phyloP scores from a whole-genome alignment of 2,888 invertebrate genomes.

The Hypomecis atomaria region DNA sequence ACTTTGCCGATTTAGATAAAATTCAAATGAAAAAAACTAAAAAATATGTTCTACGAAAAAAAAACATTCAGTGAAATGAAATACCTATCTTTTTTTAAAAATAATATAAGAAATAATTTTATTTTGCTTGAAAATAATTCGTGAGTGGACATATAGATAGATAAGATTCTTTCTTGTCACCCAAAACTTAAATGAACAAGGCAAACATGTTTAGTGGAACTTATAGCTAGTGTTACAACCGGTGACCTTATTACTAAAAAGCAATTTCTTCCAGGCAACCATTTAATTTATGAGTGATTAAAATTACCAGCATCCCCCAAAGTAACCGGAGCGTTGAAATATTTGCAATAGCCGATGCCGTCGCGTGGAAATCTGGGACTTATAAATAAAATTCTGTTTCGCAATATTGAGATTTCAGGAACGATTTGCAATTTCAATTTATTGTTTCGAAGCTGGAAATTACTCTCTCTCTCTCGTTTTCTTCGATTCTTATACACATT shows the following conservation, averaged over 20 bases:
- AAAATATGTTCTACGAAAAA: not conserved
- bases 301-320: not conserved
- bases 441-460: slow-evolving; percentile 4
- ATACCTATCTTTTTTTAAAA: too few species aligned
- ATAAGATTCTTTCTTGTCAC: too few species aligned
- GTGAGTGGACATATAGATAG: too few species aligned
- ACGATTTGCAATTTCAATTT: slow-evolving; percentile 22
- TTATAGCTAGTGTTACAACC: too few species aligned
- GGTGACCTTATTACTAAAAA: too few species aligned
- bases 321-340: slow-evolving; percentile 15
- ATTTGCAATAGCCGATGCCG: slow-evolving; percentile 29
- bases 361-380: slow-evolving; percentile 22
- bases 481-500: not conserved
- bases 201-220: too few species aligned
- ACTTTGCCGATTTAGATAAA: too few species aligned
- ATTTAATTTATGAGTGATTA: too few species aligned
- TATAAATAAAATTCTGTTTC: slow-evolving; percentile 28
- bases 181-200: too few species aligned
- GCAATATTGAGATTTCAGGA: slow-evolving; percentile 26
- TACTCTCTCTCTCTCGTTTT: slow-evolving; percentile 1
- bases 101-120: too few species aligned
- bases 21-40: not conserved
- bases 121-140: too few species aligned
- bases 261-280: too few species aligned
- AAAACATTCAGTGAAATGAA: not conserved